Evolutionary conservation across 53 echinoderm and acorn worm genomes (phyloP).

Genomic region (Holothuria leucospilota): DNA sequence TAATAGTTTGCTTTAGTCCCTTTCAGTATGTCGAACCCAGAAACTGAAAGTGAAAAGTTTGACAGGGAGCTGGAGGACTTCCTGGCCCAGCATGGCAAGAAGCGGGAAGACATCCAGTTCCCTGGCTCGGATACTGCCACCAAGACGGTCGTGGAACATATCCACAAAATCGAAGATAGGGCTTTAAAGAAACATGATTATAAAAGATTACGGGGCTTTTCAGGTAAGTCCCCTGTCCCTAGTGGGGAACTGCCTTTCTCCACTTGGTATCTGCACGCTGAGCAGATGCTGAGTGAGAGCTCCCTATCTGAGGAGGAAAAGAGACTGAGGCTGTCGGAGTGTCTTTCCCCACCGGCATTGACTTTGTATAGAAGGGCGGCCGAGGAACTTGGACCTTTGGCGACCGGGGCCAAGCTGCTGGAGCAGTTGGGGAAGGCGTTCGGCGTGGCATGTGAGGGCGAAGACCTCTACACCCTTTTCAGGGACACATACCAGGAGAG

Average conservation of each 20-base stretch:
- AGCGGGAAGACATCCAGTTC: background rate
- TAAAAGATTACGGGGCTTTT: background rate
- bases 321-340: slow-evolving; percentile 36
- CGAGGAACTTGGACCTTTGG: slow-evolving; percentile 20
- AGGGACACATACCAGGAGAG: slow-evolving; percentile 52
- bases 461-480: slow-evolving; percentile 53
- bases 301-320: slow-evolving; percentile 1
- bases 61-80: background rate
- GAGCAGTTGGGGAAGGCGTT: slow-evolving; percentile 50
- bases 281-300: slow-evolving; percentile 18
- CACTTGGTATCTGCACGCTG: slow-evolving; percentile 9
- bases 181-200: background rate
- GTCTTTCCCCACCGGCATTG: slow-evolving; percentile 62
- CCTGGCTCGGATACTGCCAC: background rate
- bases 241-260: slow-evolving; percentile 6
- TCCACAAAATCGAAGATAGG: slow-evolving; percentile 4
- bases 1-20: too few species aligned
- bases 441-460: slow-evolving; percentile 59
- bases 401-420: slow-evolving; percentile 32
- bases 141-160: slow-evolving; percentile 9
- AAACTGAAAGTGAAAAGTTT: too few species aligned
- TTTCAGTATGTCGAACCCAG: too few species aligned
- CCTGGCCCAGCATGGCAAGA: background rate
- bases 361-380: slow-evolving; percentile 35
- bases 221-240: slow-evolving; percentile 10